Evolutionary conservation across 2,113 vertebrate species (phyloP), one percentile per base, ranked within the genome.

Genomic region (Lampris megalopsis): DNA sequence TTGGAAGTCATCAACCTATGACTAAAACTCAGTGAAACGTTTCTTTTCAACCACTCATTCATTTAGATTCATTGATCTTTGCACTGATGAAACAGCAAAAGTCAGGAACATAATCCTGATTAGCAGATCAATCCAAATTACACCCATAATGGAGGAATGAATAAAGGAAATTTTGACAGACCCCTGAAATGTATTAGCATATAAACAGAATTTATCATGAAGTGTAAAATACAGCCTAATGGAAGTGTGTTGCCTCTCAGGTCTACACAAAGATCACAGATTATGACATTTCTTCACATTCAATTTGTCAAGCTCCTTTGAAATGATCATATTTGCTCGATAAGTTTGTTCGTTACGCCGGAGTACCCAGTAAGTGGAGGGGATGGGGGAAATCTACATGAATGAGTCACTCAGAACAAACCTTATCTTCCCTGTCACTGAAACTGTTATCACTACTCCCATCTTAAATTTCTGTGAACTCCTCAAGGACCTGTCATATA

Each of bases 361-460:
- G 88, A 92, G 77, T 74, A 37, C 53, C 48, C 41, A 79, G 38
- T 13, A 40, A 73, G 4, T 58, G n/a, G 54, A 37, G 0, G 5
- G 38, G 38, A 49, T n/a, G 53, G 61, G 40, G 62, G 53, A 72
- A 87, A 85, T 89, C 87, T 77, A 68, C 56, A 73, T 11, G 75
- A 85, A 85, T 94, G 92, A 94, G 82, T 94, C 93, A 94, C 78
- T 71, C 60, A 37, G 47, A 54, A 62, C 80, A 83, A 92, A 95
- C 95, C 94, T 95, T 95, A 95, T 95, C 94, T 94, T 1, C 6
- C 11, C 58, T 43, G 86, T 87, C 90, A 94, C 93, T 95, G 94
- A 94, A 93, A 56, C 49, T 88, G 93, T 92, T 94, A 94, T 92
- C 84, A 6, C 85, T 64, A 86, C 79, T 64, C 80, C 75, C 88